Conservation (phyloP, 2,888 invertebrate genomes). For the Dolomedes plantarius region DNA sequence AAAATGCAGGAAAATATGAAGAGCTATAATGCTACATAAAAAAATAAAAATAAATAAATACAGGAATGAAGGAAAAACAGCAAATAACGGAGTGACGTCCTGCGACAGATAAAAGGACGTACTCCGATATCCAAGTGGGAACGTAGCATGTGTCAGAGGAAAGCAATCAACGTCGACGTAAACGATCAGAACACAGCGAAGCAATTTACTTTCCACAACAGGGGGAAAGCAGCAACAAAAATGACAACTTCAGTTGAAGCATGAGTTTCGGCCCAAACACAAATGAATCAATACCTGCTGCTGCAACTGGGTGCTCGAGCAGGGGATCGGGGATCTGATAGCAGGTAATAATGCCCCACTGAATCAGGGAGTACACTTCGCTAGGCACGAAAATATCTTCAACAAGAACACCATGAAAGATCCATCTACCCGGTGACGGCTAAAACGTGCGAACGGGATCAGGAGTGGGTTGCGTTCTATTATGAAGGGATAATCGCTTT, state of each 20-base stretch:
- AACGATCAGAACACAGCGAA: slow-evolving; percentile 50
- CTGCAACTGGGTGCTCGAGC: neutral
- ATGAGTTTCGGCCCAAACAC: slow-evolving; percentile 53
- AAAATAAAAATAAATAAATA: too few species aligned
- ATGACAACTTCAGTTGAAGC: slow-evolving; percentile 61
- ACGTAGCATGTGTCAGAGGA: slow-evolving; percentile 37
- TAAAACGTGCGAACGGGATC: too few species aligned
- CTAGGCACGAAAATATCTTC: slow-evolving; percentile 30
- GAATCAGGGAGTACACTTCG: slow-evolving; percentile 50
- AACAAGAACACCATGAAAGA: too few species aligned
- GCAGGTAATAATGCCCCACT: slow-evolving; percentile 49
- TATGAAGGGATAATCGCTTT: too few species aligned
- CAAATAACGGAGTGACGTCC: too few species aligned
- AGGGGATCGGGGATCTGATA: slow-evolving; percentile 36
- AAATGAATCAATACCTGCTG: slow-evolving; percentile 63
- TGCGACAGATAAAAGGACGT: too few species aligned
- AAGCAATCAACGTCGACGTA: slow-evolving; percentile 58
- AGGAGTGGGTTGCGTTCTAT: too few species aligned
- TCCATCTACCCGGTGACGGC: too few species aligned
- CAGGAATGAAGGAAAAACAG: too few species aligned
- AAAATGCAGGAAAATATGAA: too few species aligned
- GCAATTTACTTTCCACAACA: slow-evolving; percentile 60
- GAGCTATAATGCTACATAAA: too few species aligned
- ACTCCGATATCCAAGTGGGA: slow-evolving; percentile 17
- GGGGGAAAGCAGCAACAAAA: slow-evolving; percentile 29